phyloP scores from a whole-genome alignment of 92 coral and sea anemone genomes.

The Chrysogorgia sp. region DNA sequence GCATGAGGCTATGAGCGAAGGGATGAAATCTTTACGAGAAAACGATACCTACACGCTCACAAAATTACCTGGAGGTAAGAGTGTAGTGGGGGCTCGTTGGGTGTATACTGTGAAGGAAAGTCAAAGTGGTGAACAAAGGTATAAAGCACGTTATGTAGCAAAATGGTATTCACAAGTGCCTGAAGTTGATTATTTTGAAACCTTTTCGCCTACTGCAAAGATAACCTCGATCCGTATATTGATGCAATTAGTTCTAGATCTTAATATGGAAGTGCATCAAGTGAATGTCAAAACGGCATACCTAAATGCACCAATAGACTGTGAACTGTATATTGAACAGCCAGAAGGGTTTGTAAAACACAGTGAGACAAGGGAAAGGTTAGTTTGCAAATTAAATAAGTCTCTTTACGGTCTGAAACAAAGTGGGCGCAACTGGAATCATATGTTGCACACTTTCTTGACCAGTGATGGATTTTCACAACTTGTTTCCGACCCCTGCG shows the following conservation, averaged over 20 bases:
- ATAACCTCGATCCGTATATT: constrained; percentile 56
- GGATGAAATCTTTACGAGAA: not conserved
- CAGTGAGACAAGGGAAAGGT: constrained; percentile 49
- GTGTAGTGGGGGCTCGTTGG: too few relatives aligned
- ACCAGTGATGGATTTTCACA: constrained; percentile 51
- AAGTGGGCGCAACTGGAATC: constrained; percentile 67
- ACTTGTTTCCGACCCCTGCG: constrained; percentile 53
- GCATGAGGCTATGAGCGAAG: constrained; percentile 25
- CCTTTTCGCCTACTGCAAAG: constrained; percentile 58
- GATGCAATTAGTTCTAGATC: constrained; percentile 45
- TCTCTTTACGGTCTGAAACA: constrained; percentile 69
- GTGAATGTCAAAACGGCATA: constrained; percentile 70
- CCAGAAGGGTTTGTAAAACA: constrained; percentile 63
- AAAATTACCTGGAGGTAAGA: too few relatives aligned
- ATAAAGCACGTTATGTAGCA: constrained; percentile 7
- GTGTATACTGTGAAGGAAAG: too few relatives aligned
- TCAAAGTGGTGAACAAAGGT: constrained; percentile 3
- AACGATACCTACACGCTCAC: constrained; percentile 27
- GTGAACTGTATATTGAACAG: constrained; percentile 63
- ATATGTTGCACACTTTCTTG: constrained; percentile 51
- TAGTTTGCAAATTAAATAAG: constrained; percentile 66
- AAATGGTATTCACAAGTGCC: constrained; percentile 39
- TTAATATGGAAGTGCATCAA: constrained; percentile 59
- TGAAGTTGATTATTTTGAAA: constrained; percentile 70
- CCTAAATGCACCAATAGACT: constrained; percentile 59